A percentile compares a stretch with the other conserved stretches of the same genome.
Conservation (phyloP, 2,113 vertebrate genomes). For the Xiphias gladius region DNA sequence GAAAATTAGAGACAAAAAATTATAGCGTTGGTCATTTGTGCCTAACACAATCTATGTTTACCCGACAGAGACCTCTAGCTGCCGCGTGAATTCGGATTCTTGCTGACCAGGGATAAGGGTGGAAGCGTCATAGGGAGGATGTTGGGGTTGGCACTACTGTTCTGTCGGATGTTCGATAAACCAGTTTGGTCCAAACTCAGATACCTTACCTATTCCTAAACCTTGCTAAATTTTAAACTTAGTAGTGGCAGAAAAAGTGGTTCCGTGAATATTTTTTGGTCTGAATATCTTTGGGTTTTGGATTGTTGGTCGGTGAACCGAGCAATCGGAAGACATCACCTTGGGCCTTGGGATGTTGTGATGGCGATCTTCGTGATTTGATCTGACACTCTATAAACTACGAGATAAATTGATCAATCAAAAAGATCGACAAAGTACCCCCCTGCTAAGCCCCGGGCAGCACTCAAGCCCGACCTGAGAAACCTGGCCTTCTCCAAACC, state of each 20-base stretch:
- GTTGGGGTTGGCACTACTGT: not conserved
- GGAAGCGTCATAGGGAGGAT: too few species aligned
- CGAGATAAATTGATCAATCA: not conserved
- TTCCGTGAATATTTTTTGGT: too few species aligned
- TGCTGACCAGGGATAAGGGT: too few species aligned
- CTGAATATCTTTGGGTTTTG: not conserved
- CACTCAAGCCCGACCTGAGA: not conserved
- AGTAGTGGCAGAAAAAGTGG: not conserved
- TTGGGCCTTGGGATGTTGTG: not conserved
- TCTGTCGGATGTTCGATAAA: not conserved
- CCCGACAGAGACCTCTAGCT: not conserved
- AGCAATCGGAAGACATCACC: not conserved
- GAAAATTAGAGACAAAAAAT: not conserved
- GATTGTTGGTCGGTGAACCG: not conserved
- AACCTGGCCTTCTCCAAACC: slow-evolving; percentile 48
- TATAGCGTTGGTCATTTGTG: not conserved
- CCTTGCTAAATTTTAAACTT: not conserved
- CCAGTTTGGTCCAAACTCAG: not conserved
- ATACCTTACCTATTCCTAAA: not conserved
- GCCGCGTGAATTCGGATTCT: too few species aligned
- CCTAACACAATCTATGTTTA: not conserved
- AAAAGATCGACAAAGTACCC: not conserved
- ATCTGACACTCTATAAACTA: not conserved
- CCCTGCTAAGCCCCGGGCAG: slow-evolving; percentile 1
- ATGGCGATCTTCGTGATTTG: not conserved